phyloP scores from a whole-genome alignment of 2,797 vertebrate species.

The Thamnophis elegans region DNA sequence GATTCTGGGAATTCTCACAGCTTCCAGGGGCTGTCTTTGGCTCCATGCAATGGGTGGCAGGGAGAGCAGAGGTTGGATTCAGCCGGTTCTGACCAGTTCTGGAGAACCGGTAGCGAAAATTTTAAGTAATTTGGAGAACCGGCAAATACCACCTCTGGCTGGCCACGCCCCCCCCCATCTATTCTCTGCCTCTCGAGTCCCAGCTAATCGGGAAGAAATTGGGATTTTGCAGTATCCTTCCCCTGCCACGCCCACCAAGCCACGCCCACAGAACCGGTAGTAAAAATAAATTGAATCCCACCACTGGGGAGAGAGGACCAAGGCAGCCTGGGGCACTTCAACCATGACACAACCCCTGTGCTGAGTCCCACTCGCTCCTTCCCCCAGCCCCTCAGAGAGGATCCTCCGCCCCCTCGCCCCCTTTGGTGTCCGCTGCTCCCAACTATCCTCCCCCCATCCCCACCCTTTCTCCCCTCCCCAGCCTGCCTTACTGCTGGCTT shows the following conservation, averaged over 20 bases:
- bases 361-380: conserved; percentile 28
- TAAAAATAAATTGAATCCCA: too few relatives aligned
- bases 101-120: too few relatives aligned
- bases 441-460: conserved; percentile 44
- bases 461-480: conserved; percentile 26
- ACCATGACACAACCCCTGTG: conserved; percentile 36
- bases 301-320: not conserved
- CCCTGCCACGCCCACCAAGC: too few relatives aligned
- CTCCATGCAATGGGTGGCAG: not conserved
- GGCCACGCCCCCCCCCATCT: too few relatives aligned
- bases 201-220: too few relatives aligned
- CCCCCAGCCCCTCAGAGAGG: conserved; percentile 14
- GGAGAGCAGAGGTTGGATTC: too few relatives aligned
- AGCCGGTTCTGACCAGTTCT: too few relatives aligned
- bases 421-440: conserved; percentile 69
- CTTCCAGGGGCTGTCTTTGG: not conserved
- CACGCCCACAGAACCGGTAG: too few relatives aligned
- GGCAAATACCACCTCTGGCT: too few relatives aligned
- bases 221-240: too few relatives aligned
- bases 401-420: conserved; percentile 50
- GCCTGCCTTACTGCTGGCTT: conserved; percentile 73
- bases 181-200: too few relatives aligned
- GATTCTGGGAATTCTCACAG: not conserved
- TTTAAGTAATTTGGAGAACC: too few relatives aligned
- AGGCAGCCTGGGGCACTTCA: not conserved